phyloP scores from a whole-genome alignment of 2,113 vertebrate genomes.

The Microcebus lehilahytsara region DNA sequence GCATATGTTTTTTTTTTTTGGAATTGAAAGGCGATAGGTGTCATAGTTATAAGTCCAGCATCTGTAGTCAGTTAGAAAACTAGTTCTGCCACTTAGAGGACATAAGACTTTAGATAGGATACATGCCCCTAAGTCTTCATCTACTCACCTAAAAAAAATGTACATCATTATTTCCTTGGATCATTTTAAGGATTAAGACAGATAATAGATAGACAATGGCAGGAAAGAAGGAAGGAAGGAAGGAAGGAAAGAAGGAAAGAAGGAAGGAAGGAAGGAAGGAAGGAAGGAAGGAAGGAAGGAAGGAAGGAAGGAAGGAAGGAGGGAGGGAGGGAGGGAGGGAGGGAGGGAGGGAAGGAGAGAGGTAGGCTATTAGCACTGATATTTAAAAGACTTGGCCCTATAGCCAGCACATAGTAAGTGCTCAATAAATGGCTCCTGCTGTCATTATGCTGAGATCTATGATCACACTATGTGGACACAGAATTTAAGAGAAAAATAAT shows the following conservation, averaged over 20 bases:
- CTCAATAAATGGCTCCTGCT: neutral
- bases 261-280: too few species aligned
- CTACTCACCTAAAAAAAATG: neutral
- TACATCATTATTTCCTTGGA: accelerated
- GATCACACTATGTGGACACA: neutral
- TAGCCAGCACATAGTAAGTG: neutral
- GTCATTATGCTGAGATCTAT: neutral
- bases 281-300: too few species aligned
- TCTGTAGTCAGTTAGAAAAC: neutral
- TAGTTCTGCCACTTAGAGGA: neutral
- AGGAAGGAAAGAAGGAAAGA: too few species aligned
- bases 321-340: too few species aligned
- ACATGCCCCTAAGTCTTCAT: neutral
- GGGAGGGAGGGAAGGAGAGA: accelerated
- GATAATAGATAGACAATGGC: neutral
- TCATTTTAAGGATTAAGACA: neutral
- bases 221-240: too few species aligned
- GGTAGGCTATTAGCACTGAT: accelerated
- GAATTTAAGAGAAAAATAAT: neutral
- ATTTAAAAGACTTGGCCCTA: neutral
- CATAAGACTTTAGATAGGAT: accelerated
- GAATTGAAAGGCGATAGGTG: neutral
- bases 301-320: too few species aligned
- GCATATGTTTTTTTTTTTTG: accelerated
- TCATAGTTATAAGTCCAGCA: neutral